A percentile compares a stretch with the other conserved stretches of the same genome.
These are phyloP conservation scores for Pelagia noctiluca DNA, from an alignment of 30 jellyfish, hydroid and myxozoan genomes.

Conservation along the genomic window DNA sequence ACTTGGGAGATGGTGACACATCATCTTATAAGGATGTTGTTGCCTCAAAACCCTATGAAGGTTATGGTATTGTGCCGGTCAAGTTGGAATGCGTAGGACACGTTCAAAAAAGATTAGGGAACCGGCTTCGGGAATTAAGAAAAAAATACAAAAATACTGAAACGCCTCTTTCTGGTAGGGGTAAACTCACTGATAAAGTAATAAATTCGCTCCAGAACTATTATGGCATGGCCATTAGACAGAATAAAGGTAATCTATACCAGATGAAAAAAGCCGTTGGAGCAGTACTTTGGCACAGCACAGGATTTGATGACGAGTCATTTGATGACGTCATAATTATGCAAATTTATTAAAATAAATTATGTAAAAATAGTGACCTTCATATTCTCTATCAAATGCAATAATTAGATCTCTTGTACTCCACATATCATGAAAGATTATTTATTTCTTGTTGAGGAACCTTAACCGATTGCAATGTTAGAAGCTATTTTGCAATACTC, in stretches of 20 bases:
- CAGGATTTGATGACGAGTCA: conserved; percentile 15
- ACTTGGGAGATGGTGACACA: conserved; percentile 43
- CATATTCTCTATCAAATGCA: no score
- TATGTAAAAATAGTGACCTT: no score
- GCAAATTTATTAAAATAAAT: neutral
- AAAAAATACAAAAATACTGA: conserved; percentile 29
- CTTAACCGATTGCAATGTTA: neutral
- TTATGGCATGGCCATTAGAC: no score
- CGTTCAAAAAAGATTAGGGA: conserved; percentile 68
- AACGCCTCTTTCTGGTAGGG: conserved; percentile 59
- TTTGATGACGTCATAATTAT: conserved; percentile 7
- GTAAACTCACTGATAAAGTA: conserved; percentile 54
- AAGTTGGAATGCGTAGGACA: conserved; percentile 68
- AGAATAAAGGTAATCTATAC: conserved; percentile 14
- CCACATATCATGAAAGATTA: neutral
- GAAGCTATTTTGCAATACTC: no score
- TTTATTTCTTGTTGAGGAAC: conserved; percentile 15
- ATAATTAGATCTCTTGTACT: no score
- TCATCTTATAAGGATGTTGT: conserved; percentile 38
- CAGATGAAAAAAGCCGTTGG: no score
- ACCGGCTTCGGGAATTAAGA: conserved; percentile 47
- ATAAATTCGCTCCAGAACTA: no score
- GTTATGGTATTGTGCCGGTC: conserved; percentile 32
- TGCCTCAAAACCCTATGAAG: conserved; percentile 30
- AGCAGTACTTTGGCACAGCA: conserved; percentile 32